Conservation (phyloP, 2,113 vertebrate genomes). For the Columba janthina region DNA sequence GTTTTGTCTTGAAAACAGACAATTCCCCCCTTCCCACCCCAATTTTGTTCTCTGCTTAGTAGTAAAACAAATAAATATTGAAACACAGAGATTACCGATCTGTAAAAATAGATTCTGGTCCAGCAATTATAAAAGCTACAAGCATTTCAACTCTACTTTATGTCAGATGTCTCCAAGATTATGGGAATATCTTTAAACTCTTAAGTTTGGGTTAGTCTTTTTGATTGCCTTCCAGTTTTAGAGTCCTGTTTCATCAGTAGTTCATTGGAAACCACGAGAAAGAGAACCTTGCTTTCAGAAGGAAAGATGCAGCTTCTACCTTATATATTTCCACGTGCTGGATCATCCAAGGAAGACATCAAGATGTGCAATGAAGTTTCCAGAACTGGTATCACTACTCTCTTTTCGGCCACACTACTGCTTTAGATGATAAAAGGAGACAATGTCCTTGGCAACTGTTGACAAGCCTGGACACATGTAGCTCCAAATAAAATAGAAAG, state of each 20-base stretch:
- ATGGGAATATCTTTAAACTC: not conserved
- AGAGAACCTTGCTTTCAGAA: not conserved
- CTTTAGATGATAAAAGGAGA: not conserved
- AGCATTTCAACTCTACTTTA: not conserved
- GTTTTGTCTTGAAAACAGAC: slow-evolving; percentile 30
- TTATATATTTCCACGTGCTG: not conserved
- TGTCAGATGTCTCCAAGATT: not conserved
- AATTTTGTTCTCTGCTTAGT: slow-evolving; percentile 1
- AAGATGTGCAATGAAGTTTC: not conserved
- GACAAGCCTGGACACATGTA: not conserved
- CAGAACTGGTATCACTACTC: not conserved
- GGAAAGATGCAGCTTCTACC: not conserved
- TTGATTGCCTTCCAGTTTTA: not conserved
- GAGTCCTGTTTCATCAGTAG: not conserved
- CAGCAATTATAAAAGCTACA: not conserved
- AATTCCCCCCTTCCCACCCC: not conserved
- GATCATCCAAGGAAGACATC: not conserved
- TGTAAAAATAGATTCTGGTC: not conserved
- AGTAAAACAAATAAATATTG: not conserved
- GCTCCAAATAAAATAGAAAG: not conserved
- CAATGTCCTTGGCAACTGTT: not conserved
- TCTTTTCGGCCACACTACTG: not conserved
- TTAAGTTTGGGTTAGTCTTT: not conserved
- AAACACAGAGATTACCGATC: not conserved
- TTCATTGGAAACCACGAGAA: not conserved